Base-by-base conservation (phyloP, 2,113 vertebrate genomes). In the Heliornis fulica region DNA sequence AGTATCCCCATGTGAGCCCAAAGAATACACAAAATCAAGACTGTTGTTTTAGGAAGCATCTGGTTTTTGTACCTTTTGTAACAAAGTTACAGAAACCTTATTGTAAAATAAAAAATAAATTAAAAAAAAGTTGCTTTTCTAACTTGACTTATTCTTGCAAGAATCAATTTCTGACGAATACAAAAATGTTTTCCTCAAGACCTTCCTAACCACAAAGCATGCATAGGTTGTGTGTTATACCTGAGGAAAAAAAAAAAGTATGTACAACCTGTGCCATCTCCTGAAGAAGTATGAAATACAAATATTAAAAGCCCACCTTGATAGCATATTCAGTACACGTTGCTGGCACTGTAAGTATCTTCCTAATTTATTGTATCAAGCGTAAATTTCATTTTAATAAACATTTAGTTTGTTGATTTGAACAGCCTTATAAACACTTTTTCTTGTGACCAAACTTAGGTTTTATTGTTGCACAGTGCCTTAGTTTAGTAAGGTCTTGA, bases 1-100 rank as follows among this genome's bases (percentile, higher is more conserved):
- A 93, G 50, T 87, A 74, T 90, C 78, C 45, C 87, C 5, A 1
- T 83, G 61, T 94, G 83, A 94, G n/a, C 95, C 84, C 90, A 87
- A 92, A 96, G 34, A 94, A 76, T 29, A 46, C 2, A 10, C 19
- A 57, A 92, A 82, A 65, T 64, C 31, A 89, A 69, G 50, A 50
- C 10, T 28, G 7, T 45, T 61, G 38, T 25, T 94, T 68, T 46
- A 51, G 57, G 29, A 91, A 71, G 22, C 32, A 32, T 45, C 41
- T 88, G 79, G 32, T 14, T 63, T 70, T 93, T 92, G 59, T 92
- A 76, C 82, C 50, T 70, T 84, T 63, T 70, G 28, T 48, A 74
- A 90, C 32, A 72, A 63, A 76, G 40, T 89, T 77, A 29, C 14
- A n/a, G 48, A 85, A 60, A 31, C 4, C 10, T 25, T 28, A 34